These are phyloP conservation scores for Polypterus senegalus DNA, from an alignment of 2,113 vertebrate species.

Conservation along the genomic window DNA sequence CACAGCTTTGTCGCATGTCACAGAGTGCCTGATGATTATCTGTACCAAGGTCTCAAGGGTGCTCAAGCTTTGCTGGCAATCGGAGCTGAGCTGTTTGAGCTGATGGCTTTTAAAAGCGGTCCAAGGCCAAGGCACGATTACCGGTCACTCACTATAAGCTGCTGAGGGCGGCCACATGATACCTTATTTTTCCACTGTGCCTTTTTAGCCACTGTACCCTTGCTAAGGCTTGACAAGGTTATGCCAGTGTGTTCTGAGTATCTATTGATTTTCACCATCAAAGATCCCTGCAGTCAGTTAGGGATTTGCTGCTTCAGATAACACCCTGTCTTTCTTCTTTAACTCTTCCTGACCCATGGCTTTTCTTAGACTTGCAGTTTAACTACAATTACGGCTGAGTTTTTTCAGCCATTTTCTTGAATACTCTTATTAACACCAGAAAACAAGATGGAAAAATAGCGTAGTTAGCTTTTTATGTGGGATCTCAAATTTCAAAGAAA, in stretches of 20 bases:
- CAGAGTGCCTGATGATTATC: conserved; percentile 33
- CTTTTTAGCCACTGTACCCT: conserved; percentile 49
- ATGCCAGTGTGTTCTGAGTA: conserved; percentile 52
- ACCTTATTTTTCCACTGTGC: conserved; percentile 21
- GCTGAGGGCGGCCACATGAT: conserved; percentile 20
- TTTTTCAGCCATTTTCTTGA: not conserved
- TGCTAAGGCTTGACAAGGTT: conserved; percentile 59
- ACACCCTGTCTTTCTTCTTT: conserved; percentile 33
- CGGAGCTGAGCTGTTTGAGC: conserved; percentile 32
- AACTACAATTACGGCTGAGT: not conserved
- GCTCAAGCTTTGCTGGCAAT: conserved; percentile 31
- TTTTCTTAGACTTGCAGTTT: conserved; percentile 1
- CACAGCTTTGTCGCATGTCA: conserved; percentile 29
- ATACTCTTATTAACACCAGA: not conserved
- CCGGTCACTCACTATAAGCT: conserved; percentile 34
- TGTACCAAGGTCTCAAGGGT: conserved; percentile 35
- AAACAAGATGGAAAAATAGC: too few species aligned
- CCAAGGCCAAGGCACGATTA: conserved; percentile 33
- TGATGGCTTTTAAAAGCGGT: conserved; percentile 43
- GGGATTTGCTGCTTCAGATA: conserved; percentile 41
- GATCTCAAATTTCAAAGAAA: too few species aligned
- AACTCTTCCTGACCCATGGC: conserved; percentile 37
- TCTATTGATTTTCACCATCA: conserved; percentile 56
- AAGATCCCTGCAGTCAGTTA: conserved; percentile 45
- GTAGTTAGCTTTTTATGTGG: too few species aligned